Percentiles rank a stretch among this genome's conserved stretches.
These are phyloP conservation scores for Reticulitermes speratus DNA, from an alignment of 1,140 invertebrate species.

Conservation along the genomic window DNA sequence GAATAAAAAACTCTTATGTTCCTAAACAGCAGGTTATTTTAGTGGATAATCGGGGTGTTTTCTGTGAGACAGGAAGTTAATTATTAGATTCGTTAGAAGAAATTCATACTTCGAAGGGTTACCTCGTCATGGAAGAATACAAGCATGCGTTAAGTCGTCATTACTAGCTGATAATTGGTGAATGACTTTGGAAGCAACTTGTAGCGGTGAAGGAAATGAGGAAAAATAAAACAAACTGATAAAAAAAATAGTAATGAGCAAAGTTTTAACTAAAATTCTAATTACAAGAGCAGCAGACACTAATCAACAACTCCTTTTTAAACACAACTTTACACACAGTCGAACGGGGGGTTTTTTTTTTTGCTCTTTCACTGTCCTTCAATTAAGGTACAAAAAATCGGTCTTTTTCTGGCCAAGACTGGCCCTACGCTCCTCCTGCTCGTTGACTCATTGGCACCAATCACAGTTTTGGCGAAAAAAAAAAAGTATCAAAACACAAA, in stretches of 20 bases:
- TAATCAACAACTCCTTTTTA: conserved; percentile 7
- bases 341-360: neutral
- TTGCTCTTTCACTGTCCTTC: neutral
- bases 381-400: neutral
- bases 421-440: no score
- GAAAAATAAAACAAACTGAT: neutral
- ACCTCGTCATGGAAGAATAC: no score
- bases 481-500: no score
- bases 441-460: neutral
- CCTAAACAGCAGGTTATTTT: no score
- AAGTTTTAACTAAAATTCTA: conserved; percentile 20
- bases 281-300: neutral
- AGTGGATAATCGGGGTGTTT: no score
- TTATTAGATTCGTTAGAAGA: no score
- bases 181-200: neutral
- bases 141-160: no score
- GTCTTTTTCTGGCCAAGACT: neutral
- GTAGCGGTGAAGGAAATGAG: neutral
- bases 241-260: neutral
- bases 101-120: no score
- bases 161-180: neutral
- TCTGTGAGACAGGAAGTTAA: no score
- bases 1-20: no score
- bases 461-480: neutral
- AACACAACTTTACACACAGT: neutral